Percentiles rank a stretch among this genome's conserved stretches.
Evolutionary conservation across 2,113 vertebrate species (phyloP).

Genomic region (Addax nasomaculatus): DNA sequence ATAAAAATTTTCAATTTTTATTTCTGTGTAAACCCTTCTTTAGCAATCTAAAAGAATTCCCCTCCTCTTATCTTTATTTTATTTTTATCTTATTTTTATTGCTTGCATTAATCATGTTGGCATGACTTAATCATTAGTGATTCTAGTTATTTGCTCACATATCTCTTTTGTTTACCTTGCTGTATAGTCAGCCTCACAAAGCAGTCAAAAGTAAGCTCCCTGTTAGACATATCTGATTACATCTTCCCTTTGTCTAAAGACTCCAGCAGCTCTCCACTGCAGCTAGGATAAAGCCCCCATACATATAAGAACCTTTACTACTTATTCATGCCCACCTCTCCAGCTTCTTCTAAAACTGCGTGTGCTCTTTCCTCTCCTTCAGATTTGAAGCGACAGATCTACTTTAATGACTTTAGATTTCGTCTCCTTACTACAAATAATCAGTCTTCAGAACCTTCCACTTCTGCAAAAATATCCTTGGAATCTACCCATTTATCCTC

Average conservation of each 20-base stretch:
- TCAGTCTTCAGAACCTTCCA: background rate
- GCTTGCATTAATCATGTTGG: conserved; percentile 67
- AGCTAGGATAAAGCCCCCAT: background rate
- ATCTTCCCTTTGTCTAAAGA: background rate
- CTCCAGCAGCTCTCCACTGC: background rate
- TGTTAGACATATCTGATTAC: background rate
- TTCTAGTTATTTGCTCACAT: conserved; percentile 49
- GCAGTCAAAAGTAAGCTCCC: background rate
- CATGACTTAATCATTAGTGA: conserved; percentile 61
- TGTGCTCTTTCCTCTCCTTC: background rate
- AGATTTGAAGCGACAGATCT: background rate
- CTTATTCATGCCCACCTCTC: background rate
- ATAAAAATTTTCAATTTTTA: conserved; percentile 43
- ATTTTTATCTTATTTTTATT: conserved; percentile 43
- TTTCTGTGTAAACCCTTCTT: conserved; percentile 20
- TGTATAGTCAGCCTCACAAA: background rate
- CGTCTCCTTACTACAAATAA: background rate
- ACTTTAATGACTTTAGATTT: background rate
- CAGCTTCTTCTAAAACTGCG: background rate
- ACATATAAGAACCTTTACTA: background rate
- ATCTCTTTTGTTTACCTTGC: conserved; percentile 54
- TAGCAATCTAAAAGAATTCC: conserved; percentile 37
- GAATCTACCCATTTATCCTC: background rate
- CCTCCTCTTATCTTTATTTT: conserved; percentile 57
- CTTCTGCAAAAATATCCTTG: background rate